phyloP scores from a whole-genome alignment of 1,140 invertebrate genomes.

The Drosophila kurseongensis region DNA sequence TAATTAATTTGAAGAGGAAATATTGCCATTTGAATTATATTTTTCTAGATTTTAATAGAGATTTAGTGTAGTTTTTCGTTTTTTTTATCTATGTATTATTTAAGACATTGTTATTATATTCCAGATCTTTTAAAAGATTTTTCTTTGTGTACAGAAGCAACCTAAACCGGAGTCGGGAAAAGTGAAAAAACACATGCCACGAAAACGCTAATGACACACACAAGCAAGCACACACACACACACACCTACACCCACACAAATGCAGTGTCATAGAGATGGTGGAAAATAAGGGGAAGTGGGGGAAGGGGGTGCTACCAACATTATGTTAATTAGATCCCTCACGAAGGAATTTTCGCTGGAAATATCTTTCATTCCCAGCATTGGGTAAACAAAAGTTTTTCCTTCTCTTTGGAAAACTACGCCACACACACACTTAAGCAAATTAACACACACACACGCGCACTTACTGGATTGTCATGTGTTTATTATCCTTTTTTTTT shows the following conservation, averaged over 20 bases:
- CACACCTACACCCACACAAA: constrained; percentile 14
- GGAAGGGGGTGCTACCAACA: constrained; percentile 20
- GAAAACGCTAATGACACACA: constrained; percentile 59
- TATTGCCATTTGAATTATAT: too few relatives aligned
- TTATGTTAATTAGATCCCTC: constrained; percentile 54
- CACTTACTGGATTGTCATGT: constrained; percentile 45
- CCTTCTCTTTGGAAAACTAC: constrained; percentile 42
- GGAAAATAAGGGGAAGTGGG: background rate
- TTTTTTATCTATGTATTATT: too few relatives aligned
- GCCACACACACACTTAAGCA: constrained; percentile 10
- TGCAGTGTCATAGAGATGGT: constrained; percentile 18
- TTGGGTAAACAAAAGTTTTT: constrained; percentile 39
- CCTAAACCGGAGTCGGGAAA: constrained; percentile 21
- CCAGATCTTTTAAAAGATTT: background rate
- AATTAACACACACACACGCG: constrained; percentile 1
- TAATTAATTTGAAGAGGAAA: too few relatives aligned
- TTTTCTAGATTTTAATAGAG: too few relatives aligned
- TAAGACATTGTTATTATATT: too few relatives aligned
- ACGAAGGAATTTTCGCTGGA: constrained; percentile 48
- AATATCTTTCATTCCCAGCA: constrained; percentile 48
- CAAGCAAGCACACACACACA: constrained; percentile 24
- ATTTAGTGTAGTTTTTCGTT: too few relatives aligned
- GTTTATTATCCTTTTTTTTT: constrained; percentile 40
- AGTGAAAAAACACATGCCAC: constrained; percentile 47
- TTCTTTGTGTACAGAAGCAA: background rate